Evolutionary conservation across 2,113 vertebrate genomes (phyloP), one percentile per base, ranked within the genome.

Genomic region (Ardeotis arabs): DNA sequence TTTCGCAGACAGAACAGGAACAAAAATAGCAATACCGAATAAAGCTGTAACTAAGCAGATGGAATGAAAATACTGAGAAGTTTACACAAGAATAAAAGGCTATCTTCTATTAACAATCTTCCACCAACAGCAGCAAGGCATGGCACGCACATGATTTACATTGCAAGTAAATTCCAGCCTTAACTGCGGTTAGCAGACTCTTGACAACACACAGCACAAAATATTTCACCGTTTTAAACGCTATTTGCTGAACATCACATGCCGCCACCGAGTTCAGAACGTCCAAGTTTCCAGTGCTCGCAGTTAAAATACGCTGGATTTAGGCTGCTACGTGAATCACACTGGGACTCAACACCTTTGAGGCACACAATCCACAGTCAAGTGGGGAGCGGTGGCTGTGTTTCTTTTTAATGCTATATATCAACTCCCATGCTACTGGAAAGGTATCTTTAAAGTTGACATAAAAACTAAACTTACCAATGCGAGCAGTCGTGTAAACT

Each of bases 401-500:
- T 27, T 49, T 31, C 72, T 22, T 60, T 53, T 27, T 4, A 35
- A 44, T 23, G 1, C 33, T 25, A 4, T 6, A 6, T 27, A 4
- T 11, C 35, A 37, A n/a, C n/a, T 33, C 2, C 67, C 8, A 5
- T 0, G 47, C 25, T 35, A 19, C 6, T 1, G 28, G 35, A 9
- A 44, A 37, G 49, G 7, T 23, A 15, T 13, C 33, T 13, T 10
- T 24, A 39, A 31, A n/a, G 16, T 10, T 27, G 59, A 4, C 44
- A 7, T 1, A 14, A 18, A 5, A 69, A 73, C 9, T 12, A n/a
- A 29, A 58, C 98, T 99, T 95, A 99, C 99, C 99, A 99, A 97
- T 99, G 99, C 4, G 99, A 99, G 91, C 99, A 99, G 99, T 99
- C 99, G 10, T 99, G 99, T 95, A 99, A 98, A 98, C 99, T 99